Evolutionary conservation across 1,140 invertebrate species (phyloP).

Genomic region (Tetramorium simillimum): DNA sequence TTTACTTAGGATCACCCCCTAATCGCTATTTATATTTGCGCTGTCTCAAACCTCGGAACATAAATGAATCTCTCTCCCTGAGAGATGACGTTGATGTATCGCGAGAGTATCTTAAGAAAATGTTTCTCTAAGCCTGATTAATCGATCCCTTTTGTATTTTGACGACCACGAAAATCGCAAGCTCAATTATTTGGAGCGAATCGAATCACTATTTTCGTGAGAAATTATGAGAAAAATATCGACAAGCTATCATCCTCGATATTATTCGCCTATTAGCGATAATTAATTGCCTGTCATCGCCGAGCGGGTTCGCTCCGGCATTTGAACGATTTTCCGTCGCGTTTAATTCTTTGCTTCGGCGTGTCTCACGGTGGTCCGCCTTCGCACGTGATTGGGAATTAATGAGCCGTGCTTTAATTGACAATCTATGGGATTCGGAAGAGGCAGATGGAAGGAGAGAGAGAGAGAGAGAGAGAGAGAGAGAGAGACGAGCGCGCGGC

Average conservation of each 20-base stretch:
- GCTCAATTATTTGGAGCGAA: background rate
- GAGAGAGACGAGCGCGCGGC: constrained; percentile 50
- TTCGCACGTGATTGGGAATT: constrained; percentile 18
- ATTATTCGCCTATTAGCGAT: background rate
- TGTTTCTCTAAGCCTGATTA: background rate
- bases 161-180: background rate
- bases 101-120: background rate
- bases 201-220: background rate
- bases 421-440: constrained; percentile 46
- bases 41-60: constrained; percentile 34
- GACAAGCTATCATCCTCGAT: background rate
- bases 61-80: constrained; percentile 42
- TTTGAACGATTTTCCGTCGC: constrained; percentile 28
- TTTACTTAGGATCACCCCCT: constrained; percentile 67
- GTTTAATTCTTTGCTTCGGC: constrained; percentile 8
- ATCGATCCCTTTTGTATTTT: background rate
- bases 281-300: background rate
- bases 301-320: background rate
- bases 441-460: constrained; percentile 10
- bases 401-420: constrained; percentile 42
- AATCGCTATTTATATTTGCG: constrained; percentile 70
- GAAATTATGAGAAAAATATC: background rate
- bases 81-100: constrained; percentile 28
- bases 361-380: constrained; percentile 3
- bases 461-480: background rate